Base-by-base conservation (phyloP, 2,888 invertebrate species). In the Thalpophila matura region DNA sequence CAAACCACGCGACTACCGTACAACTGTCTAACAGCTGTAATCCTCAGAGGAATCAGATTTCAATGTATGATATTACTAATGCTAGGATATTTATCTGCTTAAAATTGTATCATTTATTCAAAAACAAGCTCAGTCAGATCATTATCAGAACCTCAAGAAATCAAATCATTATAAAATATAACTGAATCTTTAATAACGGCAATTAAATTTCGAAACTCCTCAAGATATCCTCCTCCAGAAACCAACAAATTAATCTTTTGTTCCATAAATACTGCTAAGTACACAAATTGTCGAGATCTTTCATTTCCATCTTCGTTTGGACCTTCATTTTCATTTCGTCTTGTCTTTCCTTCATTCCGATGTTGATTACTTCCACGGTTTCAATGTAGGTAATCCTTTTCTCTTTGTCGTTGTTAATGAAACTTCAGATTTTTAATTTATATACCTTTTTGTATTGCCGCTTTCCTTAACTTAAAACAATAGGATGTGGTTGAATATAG, bases 321-420 rank as follows among this genome's bases (percentile, higher is more conserved):
- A 12, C 18, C 20, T n/a, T 26, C 58, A 45, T 59, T 74, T 69
- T 64, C 64, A 62, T 77, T 70, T 46, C 14, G 50, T 49, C 33
- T 73, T 24, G 42, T 53, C 53, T 57, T 29, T 4, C 6, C 18
- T 55, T 56, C 56, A 47, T 60, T 57, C 27, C 42, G 35, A 50
- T 58, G 49, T 60, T 69, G 63, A 79, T 79, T 69, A 60, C 61
- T 61, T 57, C 54, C 56, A 43, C 35, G 40, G 38, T 43, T 43
- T 42, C 24, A 9, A 27, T 59, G 57, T 57, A 27, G 56, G 57
- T 57, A 73, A 69, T 68, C 66, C 65, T 72, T 68, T 61, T 31
- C 54, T 65, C 65, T 62, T 71, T 79, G 64, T 60, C 45, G 22
- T 50, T 43, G 16, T 46, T 63, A 75, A 79, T 68, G 61, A 79